A percentile compares a stretch with the other conserved stretches of the same genome.
Evolutionary conservation across 2,888 invertebrate genomes (phyloP).

Genomic region (Drosophila formosana): DNA sequence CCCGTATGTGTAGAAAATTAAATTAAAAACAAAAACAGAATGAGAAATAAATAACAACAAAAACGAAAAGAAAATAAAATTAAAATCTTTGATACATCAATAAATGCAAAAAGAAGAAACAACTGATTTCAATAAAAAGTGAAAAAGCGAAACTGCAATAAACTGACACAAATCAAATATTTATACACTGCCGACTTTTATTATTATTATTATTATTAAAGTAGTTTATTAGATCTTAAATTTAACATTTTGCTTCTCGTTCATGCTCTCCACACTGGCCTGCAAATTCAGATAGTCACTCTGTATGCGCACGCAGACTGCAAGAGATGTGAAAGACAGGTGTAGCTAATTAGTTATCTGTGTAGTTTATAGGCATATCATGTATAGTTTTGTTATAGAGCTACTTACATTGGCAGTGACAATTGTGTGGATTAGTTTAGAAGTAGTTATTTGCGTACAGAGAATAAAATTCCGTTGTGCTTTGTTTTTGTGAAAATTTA

Average conservation of each 20-base stretch:
- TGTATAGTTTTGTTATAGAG: conserved; percentile 12
- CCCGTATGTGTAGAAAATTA: conserved; percentile 69
- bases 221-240: conserved; percentile 64
- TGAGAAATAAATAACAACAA: conserved; percentile 17
- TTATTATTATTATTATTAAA: conserved; percentile 20
- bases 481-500: conserved; percentile 45
- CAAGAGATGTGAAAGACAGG: conserved; percentile 39
- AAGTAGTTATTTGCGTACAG: conserved; percentile 24
- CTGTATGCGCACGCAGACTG: conserved; percentile 83
- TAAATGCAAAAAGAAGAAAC: conserved; percentile 24
- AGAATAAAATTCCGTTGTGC: conserved; percentile 50
- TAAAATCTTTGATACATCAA: conserved; percentile 67
- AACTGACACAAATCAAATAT: conserved; percentile 41
- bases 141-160: conserved; percentile 61
- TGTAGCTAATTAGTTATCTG: conserved; percentile 4
- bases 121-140: conserved; percentile 32
- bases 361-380: not conserved
- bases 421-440: conserved; percentile 21
- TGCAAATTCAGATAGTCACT: conserved; percentile 79
- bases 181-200: conserved; percentile 27
- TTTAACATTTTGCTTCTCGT: conserved; percentile 79
- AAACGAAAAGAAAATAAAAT: conserved; percentile 36
- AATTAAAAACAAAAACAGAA: conserved; percentile 30
- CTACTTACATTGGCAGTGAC: conserved; percentile 68
- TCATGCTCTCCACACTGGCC: conserved; percentile 80